These are phyloP conservation scores for Mola mola DNA, from an alignment of 2,113 vertebrate species.

Conservation along the genomic window DNA sequence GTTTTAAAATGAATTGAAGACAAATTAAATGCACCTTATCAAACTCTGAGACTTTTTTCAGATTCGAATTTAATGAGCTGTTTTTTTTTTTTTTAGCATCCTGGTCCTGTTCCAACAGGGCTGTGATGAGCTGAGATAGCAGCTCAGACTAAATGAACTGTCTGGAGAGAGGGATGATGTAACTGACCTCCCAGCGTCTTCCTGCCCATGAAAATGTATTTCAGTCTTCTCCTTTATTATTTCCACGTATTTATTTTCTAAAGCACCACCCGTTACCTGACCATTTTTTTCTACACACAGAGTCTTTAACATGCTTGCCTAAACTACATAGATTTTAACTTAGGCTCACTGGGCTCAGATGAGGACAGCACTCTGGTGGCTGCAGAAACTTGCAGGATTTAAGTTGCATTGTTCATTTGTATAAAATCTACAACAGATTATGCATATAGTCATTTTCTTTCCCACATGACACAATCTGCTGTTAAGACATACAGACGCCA, in stretches of 20 bases:
- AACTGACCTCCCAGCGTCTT: constrained; percentile 44
- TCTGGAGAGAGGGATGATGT: constrained; percentile 61
- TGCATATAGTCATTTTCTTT: neutral
- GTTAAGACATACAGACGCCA: constrained; percentile 58
- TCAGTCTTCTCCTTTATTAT: too few species aligned
- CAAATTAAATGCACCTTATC: constrained; percentile 18
- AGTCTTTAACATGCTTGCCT: too few species aligned
- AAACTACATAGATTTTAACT: too few species aligned
- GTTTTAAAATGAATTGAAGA: constrained; percentile 12
- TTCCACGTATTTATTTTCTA: too few species aligned
- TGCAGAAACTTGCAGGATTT: neutral
- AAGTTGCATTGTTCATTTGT: neutral
- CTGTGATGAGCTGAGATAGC: constrained; percentile 56
- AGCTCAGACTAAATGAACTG: constrained; percentile 65
- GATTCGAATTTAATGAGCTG: constrained; percentile 18
- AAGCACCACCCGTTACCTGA: too few species aligned
- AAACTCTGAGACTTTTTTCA: constrained; percentile 23
- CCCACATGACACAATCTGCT: constrained; percentile 15
- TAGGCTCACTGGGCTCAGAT: too few species aligned
- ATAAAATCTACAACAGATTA: constrained; percentile 1
- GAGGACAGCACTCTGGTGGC: too few species aligned
- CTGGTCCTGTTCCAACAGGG: constrained; percentile 53
- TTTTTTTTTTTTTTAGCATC: constrained; percentile 33
- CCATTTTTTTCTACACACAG: too few species aligned
- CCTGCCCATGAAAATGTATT: constrained; percentile 29